Conservation (phyloP, 2,113 vertebrate species). For the Dolichotis patagonum region DNA sequence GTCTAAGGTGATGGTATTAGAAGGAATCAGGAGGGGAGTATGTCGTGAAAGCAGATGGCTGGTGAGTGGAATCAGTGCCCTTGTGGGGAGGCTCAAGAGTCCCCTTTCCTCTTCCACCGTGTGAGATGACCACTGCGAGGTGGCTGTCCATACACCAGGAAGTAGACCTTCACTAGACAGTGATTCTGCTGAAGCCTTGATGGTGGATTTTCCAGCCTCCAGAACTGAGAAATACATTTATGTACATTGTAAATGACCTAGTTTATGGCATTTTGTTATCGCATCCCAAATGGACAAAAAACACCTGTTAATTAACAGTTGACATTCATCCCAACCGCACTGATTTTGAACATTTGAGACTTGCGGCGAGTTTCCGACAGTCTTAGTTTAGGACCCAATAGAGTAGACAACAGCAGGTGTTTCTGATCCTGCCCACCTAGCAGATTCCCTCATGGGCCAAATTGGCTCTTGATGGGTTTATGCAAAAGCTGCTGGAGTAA, state of each 20-base stretch:
- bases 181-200: neutral
- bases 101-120: too few relatives aligned
- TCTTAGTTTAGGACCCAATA: conserved; percentile 35
- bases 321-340: too few relatives aligned
- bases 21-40: neutral
- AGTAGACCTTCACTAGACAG: too few relatives aligned
- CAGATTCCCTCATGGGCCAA: neutral
- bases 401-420: neutral
- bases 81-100: too few relatives aligned
- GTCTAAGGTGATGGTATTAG: neutral
- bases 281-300: too few relatives aligned
- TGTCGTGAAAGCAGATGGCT: too few relatives aligned
- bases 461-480: neutral
- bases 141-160: too few relatives aligned
- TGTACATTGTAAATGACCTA: neutral
- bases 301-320: too few relatives aligned
- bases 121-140: too few relatives aligned
- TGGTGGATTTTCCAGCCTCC: neutral
- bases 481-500: neutral
- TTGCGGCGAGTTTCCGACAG: neutral
- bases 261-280: neutral
- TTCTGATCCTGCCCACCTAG: neutral
- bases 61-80: too few relatives aligned
- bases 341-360: neutral
- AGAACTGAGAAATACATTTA: neutral